Conservation (phyloP, 2,113 vertebrate species). For the Corythaeola cristata region DNA sequence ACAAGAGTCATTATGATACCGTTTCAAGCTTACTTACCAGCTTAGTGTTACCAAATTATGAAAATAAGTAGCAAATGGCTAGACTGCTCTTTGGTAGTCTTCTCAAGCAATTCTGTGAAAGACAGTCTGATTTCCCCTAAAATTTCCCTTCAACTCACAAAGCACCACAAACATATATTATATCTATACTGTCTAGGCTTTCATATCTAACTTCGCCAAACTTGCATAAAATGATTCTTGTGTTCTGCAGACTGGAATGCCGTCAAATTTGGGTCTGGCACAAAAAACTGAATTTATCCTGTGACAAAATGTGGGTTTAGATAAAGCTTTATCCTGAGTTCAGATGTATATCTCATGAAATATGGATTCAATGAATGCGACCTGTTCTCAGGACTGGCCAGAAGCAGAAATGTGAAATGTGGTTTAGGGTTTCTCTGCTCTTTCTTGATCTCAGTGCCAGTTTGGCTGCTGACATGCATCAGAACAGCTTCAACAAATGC, state of each 20-base stretch:
- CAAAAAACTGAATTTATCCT: background rate
- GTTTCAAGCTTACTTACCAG: background rate
- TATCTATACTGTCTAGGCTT: background rate
- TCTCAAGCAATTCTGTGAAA: background rate
- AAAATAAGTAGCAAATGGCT: background rate
- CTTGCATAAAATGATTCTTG: background rate
- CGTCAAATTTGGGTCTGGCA: background rate
- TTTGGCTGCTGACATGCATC: background rate
- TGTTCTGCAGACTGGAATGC: background rate
- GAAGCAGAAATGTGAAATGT: slow-evolving; percentile 3
- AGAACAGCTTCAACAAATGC: background rate
- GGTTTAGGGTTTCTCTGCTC: background rate
- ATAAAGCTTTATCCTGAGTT: background rate
- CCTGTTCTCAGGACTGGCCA: background rate
- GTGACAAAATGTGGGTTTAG: background rate
- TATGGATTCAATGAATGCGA: background rate
- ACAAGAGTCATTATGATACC: background rate
- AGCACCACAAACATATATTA: background rate
- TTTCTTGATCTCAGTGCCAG: background rate
- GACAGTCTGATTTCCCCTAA: background rate
- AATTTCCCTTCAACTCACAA: background rate
- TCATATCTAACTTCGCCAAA: background rate
- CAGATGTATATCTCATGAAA: background rate
- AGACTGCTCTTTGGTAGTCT: background rate
- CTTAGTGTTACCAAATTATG: background rate